A percentile compares a stretch with the other conserved stretches of the same genome.
Evolutionary conservation across 37 sponge, comb jelly and placozoan genomes (phyloP).

Genomic region (Hexactinellida sp.): DNA sequence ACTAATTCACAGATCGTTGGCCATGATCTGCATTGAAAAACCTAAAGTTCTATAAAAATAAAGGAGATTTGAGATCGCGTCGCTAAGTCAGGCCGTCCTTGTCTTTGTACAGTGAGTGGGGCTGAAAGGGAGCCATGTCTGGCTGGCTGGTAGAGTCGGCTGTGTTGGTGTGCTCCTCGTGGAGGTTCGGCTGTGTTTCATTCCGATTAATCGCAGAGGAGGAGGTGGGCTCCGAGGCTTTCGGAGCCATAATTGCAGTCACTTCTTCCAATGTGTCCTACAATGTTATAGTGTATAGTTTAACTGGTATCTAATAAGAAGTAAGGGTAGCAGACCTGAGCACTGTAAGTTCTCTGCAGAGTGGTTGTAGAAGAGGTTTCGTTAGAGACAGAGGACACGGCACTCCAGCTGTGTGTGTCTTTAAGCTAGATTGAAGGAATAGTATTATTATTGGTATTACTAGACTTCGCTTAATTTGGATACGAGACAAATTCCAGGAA

Average conservation of each 20-base stretch:
- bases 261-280: neutral
- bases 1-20: conserved; percentile 11
- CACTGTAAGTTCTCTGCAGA: conserved; percentile 83
- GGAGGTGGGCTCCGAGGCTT: neutral
- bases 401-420: conserved; percentile 15
- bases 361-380: conserved; percentile 52
- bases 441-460: neutral
- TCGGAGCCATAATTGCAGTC: neutral
- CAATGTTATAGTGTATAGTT: neutral
- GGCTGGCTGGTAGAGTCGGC: neutral
- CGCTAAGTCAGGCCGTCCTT: neutral
- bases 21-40: conserved; percentile 5
- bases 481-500: no score
- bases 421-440: neutral
- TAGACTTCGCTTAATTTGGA: no score
- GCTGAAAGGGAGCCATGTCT: conserved; percentile 3
- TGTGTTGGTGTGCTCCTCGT: neutral
- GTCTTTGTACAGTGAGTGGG: neutral
- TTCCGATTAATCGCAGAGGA: neutral
- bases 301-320: neutral
- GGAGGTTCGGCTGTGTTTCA: neutral
- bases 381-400: conserved; percentile 51
- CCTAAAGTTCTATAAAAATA: conserved; percentile 11
- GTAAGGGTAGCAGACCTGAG: conserved; percentile 42
- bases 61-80: neutral